phyloP scores from a whole-genome alignment of 2,113 vertebrate species.

The Xerus inauris region DNA sequence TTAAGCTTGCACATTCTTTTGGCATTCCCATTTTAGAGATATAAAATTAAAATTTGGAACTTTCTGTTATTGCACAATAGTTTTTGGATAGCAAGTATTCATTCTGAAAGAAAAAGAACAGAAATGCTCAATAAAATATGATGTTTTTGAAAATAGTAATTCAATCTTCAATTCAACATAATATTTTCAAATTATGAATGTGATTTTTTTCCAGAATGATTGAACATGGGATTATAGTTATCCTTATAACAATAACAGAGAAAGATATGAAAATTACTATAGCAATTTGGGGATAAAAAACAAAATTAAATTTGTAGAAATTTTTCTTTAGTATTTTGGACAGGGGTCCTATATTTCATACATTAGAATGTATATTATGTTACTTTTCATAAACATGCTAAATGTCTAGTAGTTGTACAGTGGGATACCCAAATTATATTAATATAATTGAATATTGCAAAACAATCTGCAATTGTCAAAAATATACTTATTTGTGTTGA shows the following conservation, averaged over 20 bases:
- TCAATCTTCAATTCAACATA: neutral
- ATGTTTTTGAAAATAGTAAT: neutral
- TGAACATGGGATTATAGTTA: neutral
- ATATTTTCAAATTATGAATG: neutral
- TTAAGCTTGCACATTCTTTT: neutral
- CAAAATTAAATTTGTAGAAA: neutral
- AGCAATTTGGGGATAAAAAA: neutral
- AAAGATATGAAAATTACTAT: neutral
- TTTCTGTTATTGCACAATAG: neutral
- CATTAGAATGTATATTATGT: neutral
- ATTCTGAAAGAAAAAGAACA: conserved; percentile 10
- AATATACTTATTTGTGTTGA: neutral
- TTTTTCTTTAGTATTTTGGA: neutral
- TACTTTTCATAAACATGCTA: neutral
- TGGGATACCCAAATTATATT: neutral
- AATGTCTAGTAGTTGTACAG: neutral
- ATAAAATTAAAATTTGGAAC: neutral
- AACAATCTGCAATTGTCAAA: neutral
- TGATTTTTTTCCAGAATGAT: neutral
- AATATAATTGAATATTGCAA: neutral
- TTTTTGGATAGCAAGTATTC: neutral
- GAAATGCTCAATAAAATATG: neutral
- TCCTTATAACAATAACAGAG: neutral
- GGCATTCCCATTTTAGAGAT: neutral
- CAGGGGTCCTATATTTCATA: neutral